Percentiles rank a stretch among this genome's conserved stretches.
Evolutionary conservation across 2,797 vertebrate species (phyloP).

Genomic region (Amblyopsis hoosieri): DNA sequence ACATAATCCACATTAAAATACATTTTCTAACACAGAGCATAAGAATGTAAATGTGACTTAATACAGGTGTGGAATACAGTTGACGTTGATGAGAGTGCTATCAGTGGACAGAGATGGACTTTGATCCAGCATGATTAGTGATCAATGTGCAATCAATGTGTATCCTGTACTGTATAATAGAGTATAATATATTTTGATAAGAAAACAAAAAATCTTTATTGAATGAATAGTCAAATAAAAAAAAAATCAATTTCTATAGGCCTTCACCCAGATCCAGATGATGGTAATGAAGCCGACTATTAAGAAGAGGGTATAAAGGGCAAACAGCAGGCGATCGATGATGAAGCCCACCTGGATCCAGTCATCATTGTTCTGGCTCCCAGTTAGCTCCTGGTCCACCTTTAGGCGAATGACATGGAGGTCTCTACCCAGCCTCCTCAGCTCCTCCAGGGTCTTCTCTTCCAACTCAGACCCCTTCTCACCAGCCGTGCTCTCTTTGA

Average conservation of each 20-base stretch:
- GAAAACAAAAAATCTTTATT: no score
- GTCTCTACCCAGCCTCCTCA: slow-evolving; percentile 39
- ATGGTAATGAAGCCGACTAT: slow-evolving; percentile 70
- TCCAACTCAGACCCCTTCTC: not conserved
- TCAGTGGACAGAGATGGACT: no score
- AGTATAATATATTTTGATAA: no score
- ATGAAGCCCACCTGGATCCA: slow-evolving; percentile 70
- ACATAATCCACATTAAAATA: no score
- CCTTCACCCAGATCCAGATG: slow-evolving; percentile 59
- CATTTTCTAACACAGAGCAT: no score
- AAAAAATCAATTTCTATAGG: slow-evolving; percentile 5
- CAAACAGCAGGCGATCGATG: slow-evolving; percentile 71
- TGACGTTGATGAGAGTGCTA: no score
- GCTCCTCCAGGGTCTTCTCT: slow-evolving; percentile 31
- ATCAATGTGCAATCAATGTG: no score
- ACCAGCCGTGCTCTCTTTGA: not conserved
- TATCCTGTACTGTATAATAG: no score
- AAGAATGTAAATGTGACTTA: no score
- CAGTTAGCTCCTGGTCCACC: slow-evolving; percentile 41
- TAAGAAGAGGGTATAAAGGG: slow-evolving; percentile 68
- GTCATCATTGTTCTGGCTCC: slow-evolving; percentile 44
- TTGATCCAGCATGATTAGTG: no score
- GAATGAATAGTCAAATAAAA: not conserved
- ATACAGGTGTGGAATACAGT: no score
- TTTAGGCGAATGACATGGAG: slow-evolving; percentile 46